Percentiles rank a stretch among this genome's conserved stretches.
Evolutionary conservation across 2,888 invertebrate genomes (phyloP).

Genomic region (Troides oblongomaculatus): DNA sequence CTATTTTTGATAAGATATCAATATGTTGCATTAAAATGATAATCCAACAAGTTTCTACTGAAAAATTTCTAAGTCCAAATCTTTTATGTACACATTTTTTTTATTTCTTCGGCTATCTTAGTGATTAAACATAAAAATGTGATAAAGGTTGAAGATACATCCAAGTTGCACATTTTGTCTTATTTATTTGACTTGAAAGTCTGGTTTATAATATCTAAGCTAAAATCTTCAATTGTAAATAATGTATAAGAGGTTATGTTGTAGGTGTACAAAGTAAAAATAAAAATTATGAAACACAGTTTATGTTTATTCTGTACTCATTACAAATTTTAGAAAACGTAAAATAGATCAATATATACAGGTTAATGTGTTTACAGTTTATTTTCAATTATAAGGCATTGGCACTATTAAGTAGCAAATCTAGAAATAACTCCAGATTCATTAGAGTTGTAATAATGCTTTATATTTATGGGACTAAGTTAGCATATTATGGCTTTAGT

Average conservation of each 20-base stretch:
- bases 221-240: constrained; percentile 12
- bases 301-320: constrained; percentile 13
- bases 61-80: no score
- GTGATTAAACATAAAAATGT: background rate
- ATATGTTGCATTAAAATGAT: no score
- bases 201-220: background rate
- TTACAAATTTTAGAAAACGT: background rate
- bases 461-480: background rate
- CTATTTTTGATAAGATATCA: no score
- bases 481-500: no score
- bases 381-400: background rate
- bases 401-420: background rate
- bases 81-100: no score
- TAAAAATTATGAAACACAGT: constrained; percentile 1
- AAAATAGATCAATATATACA: background rate
- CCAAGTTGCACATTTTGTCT: background rate
- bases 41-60: no score
- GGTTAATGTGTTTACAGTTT: background rate
- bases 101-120: background rate
- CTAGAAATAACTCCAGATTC: background rate
- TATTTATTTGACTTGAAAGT: background rate
- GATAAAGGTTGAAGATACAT: background rate
- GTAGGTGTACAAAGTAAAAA: constrained; percentile 2
- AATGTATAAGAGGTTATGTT: constrained; percentile 2
- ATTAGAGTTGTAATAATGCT: background rate